Evolutionary conservation across 1,140 invertebrate genomes (phyloP), one percentile per base, ranked within the genome.

Genomic region (Euwallacea similis): DNA sequence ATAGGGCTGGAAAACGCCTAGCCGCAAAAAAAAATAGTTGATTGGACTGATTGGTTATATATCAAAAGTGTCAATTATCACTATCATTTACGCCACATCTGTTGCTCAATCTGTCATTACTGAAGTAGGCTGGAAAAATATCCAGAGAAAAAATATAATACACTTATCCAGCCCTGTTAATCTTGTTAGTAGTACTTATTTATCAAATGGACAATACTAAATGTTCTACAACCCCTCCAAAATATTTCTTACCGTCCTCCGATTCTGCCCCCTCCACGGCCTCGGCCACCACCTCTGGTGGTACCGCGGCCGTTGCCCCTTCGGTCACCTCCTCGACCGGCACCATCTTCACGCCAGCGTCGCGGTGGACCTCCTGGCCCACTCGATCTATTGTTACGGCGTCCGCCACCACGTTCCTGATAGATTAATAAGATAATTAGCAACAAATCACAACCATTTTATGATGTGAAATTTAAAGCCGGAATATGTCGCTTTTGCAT

Each of bases 191-290:
- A 4, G 21, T 33, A 33, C 6, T 62, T 11, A 62, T 46, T 41
- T 62, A 13, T 46, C 2, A 15, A 56, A 56, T 2, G 21, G 21
- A 33, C 21, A 33, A 33, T 33, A 33, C 21, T 33, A 61, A 61
- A 41, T 43, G 16, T 42, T 42, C 21, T 2, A 42, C 11, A 61
- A 61, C 42, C 0, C 11, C 2, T 1, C 3, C 11, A 7, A 58
- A 16, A 58, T 13, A 50, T 50, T 6, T 2, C 46, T 64, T 77
- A 62, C 46, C 78, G 75, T 21, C 86, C 83, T 3, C 80, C 76
- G 16, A 86, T 79, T 47, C 85, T 87, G 56, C 88, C 83, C 47
- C 88, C 85, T 72, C 87, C 80, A 10, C 86, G 83, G 71, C 86
- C 83, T 71, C 87, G 81, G 61, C 86, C 83, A 16, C 86, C 83